Conservation (phyloP, 2,797 vertebrate species). For the Chaetophractus vellerosus region DNA sequence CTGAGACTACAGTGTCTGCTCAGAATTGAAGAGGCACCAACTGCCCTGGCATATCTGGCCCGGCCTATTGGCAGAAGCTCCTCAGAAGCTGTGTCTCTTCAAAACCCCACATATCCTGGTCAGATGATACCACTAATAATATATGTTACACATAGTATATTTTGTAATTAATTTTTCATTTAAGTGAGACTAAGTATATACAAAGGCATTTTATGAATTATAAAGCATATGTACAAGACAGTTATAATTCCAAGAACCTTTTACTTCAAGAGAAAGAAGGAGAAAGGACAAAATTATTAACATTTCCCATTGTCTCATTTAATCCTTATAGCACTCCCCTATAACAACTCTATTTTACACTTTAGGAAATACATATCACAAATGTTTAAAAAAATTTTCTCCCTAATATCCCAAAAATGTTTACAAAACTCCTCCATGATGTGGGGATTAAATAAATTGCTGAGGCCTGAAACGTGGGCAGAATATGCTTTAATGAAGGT, state of each 20-base stretch:
- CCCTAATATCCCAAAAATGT: not conserved
- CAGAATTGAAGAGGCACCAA: accelerated
- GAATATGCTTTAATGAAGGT: constrained; percentile 23
- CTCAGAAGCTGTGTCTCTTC: not conserved
- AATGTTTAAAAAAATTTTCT: constrained; percentile 24
- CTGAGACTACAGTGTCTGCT: accelerated
- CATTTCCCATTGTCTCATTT: not conserved
- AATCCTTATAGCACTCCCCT: not conserved
- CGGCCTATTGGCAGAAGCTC: not conserved
- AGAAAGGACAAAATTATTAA: constrained; percentile 2
- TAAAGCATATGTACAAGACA: not conserved
- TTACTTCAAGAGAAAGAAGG: constrained; percentile 26
- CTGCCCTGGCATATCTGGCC: too few relatives aligned
- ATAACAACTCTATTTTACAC: not conserved
- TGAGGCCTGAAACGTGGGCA: not conserved
- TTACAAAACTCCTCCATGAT: not conserved
- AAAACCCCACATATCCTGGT: not conserved
- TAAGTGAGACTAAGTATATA: not conserved
- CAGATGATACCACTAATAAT: not conserved
- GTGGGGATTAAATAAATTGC: not conserved
- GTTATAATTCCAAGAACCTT: not conserved
- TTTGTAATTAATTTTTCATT: not conserved
- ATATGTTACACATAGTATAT: not conserved
- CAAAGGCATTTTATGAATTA: not conserved
- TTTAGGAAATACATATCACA: not conserved